Base-by-base conservation (phyloP, 53 echinoderm and acorn worm species). In the Luidia sarsii region DNA sequence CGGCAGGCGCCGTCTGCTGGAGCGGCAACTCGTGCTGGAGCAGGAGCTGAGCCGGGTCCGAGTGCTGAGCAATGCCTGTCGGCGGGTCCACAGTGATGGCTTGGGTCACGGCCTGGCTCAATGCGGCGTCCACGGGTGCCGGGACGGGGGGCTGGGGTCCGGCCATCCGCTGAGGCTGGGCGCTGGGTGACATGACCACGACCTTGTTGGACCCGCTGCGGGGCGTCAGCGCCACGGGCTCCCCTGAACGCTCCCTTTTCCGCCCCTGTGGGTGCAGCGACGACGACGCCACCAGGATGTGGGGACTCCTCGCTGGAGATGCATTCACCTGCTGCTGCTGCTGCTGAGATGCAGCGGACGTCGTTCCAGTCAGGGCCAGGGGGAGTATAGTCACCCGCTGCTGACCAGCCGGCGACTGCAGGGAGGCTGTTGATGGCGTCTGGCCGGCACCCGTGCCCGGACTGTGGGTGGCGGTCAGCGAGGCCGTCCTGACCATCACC, bases 111-210 rank as follows among this genome's bases (percentile, higher is more conserved):
- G 19, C 18, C n/a, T n/a, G n/a, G n/a, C n/a, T n/a, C n/a, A n/a
- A n/a, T n/a, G n/a, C n/a, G n/a, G n/a, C n/a, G n/a, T n/a, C n/a
- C n/a, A n/a, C n/a, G n/a, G n/a, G n/a, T n/a, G n/a, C n/a, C n/a
- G n/a, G n/a, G n/a, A n/a, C n/a, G n/a, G n/a, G n/a, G n/a, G n/a
- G n/a, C n/a, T n/a, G n/a, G n/a, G n/a, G n/a, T n/a, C n/a, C n/a
- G 64, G n/a, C 38, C 14, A 15, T 37, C n/a, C 19, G 10, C 16
- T 43, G 77, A 6, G 38, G 19, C 7, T 59, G 41, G 4, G 77
- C 77, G 33, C 48, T 60, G 2, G 77, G 77, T 20, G 77, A 60
- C 46, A 77, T 43, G 28, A 77, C 33, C 25, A 77, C 61, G 6
- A 60, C 45, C 46, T 77, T 77, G 18, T 77, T 77, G 14, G 77